A percentile compares a stretch with the other conserved stretches of the same genome.
These are phyloP conservation scores for Sakesphorus luctuosus DNA, from an alignment of 2,113 vertebrate species.

Conservation along the genomic window DNA sequence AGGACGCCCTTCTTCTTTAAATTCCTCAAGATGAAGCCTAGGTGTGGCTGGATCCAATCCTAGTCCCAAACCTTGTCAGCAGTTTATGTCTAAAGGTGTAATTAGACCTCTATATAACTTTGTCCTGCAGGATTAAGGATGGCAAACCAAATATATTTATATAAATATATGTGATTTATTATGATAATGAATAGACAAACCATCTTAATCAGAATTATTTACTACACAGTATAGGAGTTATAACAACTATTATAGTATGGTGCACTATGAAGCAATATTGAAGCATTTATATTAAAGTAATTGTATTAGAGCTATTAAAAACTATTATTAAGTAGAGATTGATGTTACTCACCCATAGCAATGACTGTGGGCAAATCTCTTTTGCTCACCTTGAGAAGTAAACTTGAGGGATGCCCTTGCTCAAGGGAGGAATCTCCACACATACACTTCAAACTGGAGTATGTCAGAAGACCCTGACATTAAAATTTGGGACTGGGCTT, in stretches of 20 bases:
- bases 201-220: neutral
- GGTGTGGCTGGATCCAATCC: neutral
- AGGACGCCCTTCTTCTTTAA: neutral
- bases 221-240: neutral
- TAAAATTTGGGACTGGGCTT: neutral
- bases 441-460: neutral
- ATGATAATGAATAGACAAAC: neutral
- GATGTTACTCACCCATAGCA: neutral
- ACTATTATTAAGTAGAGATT: neutral
- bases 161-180: neutral
- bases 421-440: neutral
- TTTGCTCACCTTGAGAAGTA: neutral
- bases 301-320: neutral
- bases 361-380: neutral
- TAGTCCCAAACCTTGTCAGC: neutral
- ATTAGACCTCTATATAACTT: neutral
- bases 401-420: neutral
- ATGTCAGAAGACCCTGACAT: neutral
- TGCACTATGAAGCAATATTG: neutral
- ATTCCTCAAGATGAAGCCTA: neutral
- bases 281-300: neutral
- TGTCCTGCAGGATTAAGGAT: neutral
- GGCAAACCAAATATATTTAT: neutral
- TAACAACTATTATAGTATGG: neutral
- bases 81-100: neutral